Evolutionary conservation across 1,140 invertebrate genomes (phyloP).

Genomic region (Cyrtorhinus lividipennis): DNA sequence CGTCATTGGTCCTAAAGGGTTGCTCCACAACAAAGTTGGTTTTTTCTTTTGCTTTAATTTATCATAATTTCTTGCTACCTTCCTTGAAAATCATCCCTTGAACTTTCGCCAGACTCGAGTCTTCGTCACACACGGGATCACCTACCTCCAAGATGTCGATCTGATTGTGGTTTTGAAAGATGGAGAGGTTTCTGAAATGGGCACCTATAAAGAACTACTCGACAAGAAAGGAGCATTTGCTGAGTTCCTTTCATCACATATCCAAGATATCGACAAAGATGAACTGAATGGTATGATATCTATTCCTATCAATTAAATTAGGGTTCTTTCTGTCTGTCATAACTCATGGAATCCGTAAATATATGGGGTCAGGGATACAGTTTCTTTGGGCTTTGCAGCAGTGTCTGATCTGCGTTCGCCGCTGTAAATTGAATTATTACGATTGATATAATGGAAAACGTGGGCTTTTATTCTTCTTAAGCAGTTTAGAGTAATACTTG

Average conservation of each 20-base stretch:
- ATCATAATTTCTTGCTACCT: too few species aligned
- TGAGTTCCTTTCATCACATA: slow-evolving; percentile 66
- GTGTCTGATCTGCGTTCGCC: too few species aligned
- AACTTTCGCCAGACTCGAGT: slow-evolving; percentile 43
- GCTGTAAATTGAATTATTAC: too few species aligned
- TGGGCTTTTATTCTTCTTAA: too few species aligned
- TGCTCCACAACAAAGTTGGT: slow-evolving; percentile 51
- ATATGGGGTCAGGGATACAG: too few species aligned
- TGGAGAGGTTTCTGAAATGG: slow-evolving; percentile 67
- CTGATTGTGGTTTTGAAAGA: slow-evolving; percentile 73
- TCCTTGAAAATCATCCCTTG: background rate
- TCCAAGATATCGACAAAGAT: slow-evolving; percentile 47
- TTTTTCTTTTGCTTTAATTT: too few species aligned
- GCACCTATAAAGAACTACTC: slow-evolving; percentile 66
- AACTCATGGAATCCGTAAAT: background rate
- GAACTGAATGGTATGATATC: slow-evolving; percentile 17
- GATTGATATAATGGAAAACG: too few species aligned
- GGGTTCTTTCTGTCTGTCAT: background rate
- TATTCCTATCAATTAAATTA: slow-evolving; percentile 5
- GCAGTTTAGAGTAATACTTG: too few species aligned
- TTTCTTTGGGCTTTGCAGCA: too few species aligned
- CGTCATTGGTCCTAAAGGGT: slow-evolving; percentile 61
- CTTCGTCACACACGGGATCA: slow-evolving; percentile 79
- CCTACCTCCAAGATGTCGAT: slow-evolving; percentile 75
- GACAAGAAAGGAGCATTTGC: slow-evolving; percentile 67